A percentile compares a stretch with the other conserved stretches of the same genome.
These are phyloP conservation scores for Odontesthes bonariensis DNA, from an alignment of 2,113 vertebrate genomes.

Conservation along the genomic window DNA sequence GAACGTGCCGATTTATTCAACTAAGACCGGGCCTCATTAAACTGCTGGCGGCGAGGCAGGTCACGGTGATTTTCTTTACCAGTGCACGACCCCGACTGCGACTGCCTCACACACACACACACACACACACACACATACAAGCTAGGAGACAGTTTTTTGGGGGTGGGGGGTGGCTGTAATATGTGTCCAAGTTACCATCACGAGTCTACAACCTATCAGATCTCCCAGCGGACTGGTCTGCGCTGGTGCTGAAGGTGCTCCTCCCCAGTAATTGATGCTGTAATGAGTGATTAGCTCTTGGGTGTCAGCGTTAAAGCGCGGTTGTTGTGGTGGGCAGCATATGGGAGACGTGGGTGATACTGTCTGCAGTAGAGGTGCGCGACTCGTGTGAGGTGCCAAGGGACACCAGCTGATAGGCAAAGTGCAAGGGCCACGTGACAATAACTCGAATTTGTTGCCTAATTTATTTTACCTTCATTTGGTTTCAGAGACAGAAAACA, in stretches of 20 bases:
- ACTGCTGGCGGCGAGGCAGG: constrained; percentile 82
- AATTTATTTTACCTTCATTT: constrained; percentile 34
- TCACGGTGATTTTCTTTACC: constrained; percentile 83
- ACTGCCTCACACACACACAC: constrained; percentile 35
- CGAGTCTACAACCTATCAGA: neutral
- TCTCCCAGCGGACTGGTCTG: constrained; percentile 36
- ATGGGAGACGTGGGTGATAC: constrained; percentile 82
- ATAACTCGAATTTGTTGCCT: constrained; percentile 35
- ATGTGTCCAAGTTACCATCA: constrained; percentile 35
- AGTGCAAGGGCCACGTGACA: constrained; percentile 39
- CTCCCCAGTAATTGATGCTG: constrained; percentile 64
- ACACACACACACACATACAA: constrained; percentile 5
- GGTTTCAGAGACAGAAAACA: neutral
- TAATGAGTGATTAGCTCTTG: constrained; percentile 78
- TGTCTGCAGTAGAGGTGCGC: constrained; percentile 64
- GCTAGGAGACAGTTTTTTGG: neutral
- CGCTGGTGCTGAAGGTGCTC: constrained; percentile 21
- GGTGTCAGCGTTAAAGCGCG: constrained; percentile 58
- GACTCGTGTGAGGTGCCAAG: constrained; percentile 57
- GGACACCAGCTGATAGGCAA: constrained; percentile 81
- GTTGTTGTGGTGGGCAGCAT: constrained; percentile 72
- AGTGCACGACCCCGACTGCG: constrained; percentile 63
- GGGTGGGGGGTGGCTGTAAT: constrained; percentile 14
- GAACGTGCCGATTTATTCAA: constrained; percentile 86
- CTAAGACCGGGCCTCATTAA: constrained; percentile 81